phyloP scores from a whole-genome alignment of 2,888 invertebrate genomes.

The Epistrophe eligans region DNA sequence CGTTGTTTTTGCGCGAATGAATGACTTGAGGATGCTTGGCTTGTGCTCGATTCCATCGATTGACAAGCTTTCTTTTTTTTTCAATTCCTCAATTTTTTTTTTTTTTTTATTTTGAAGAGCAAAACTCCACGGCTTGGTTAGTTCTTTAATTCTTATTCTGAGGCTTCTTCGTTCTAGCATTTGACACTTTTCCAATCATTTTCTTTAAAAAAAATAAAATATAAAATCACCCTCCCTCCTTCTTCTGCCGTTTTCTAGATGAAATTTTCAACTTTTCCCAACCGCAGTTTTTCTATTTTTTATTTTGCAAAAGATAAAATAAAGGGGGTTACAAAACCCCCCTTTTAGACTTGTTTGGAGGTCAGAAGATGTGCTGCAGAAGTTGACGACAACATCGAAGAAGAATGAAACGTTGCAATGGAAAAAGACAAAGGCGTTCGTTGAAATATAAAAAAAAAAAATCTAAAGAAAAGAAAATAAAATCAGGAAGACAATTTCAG shows the following conservation, averaged over 20 bases:
- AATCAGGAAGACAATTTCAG: conserved; percentile 40
- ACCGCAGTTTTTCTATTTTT: conserved; percentile 47
- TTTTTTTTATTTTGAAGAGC: not conserved
- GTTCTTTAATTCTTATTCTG: conserved; percentile 67
- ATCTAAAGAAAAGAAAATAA: not conserved
- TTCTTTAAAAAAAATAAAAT: conserved; percentile 35
- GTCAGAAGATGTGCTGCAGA: conserved; percentile 60
- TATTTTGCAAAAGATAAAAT: not conserved
- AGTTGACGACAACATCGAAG: conserved; percentile 64
- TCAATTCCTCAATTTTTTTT: conserved; percentile 28
- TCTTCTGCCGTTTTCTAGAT: not conserved
- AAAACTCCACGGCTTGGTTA: conserved; percentile 27
- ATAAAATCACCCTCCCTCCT: not conserved
- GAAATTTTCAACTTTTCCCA: conserved; percentile 50
- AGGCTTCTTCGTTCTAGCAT: conserved; percentile 51
- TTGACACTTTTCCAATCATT: conserved; percentile 76
- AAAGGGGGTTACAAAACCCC: not conserved
- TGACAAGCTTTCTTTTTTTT: conserved; percentile 32
- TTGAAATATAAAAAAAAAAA: conserved; percentile 7
- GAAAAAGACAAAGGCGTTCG: conserved; percentile 52
- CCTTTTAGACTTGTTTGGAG: conserved; percentile 40
- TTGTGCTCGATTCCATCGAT: conserved; percentile 57
- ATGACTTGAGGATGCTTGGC: conserved; percentile 55
- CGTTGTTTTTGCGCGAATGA: conserved; percentile 73
- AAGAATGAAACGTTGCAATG: conserved; percentile 65